A percentile compares a stretch with the other conserved stretches of the same genome.
These are phyloP conservation scores for Drosophila sturtevanti DNA, from an alignment of 1,140 invertebrate genomes.

Conservation along the genomic window DNA sequence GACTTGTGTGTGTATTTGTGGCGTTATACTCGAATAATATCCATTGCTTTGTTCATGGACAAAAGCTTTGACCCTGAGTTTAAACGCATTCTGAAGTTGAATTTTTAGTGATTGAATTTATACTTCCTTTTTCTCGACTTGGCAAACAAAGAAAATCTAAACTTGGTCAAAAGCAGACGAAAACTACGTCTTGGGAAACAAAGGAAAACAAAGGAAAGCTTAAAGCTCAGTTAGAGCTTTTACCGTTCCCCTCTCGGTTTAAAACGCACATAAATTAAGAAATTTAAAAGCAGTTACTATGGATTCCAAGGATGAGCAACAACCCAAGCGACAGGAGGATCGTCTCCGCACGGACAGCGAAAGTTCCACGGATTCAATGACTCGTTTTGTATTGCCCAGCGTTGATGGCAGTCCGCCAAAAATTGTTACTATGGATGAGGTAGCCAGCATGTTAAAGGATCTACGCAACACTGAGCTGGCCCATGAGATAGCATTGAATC, in stretches of 20 bases:
- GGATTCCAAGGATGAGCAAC: conserved; percentile 50
- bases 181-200: conserved; percentile 16
- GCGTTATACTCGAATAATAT: background rate
- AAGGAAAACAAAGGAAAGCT: conserved; percentile 13
- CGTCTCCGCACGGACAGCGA: conserved; percentile 76
- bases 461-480: conserved; percentile 96
- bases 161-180: conserved; percentile 3
- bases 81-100: background rate
- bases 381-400: conserved; percentile 76
- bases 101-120: background rate
- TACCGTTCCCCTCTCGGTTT: background rate
- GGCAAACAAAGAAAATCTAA: conserved; percentile 2
- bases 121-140: background rate
- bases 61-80: conserved; percentile 4
- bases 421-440: conserved; percentile 94
- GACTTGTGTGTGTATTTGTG: background rate
- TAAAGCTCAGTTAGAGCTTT: background rate
- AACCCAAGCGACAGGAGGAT: conserved; percentile 19
- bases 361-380: conserved; percentile 69
- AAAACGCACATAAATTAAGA: background rate
- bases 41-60: background rate
- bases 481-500: conserved; percentile 97
- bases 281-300: conserved; percentile 12
- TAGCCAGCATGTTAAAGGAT: conserved; percentile 94
- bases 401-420: conserved; percentile 91